These are phyloP conservation scores for Pseudolaguvia tuberculata DNA, from an alignment of 2,113 vertebrate genomes.

Conservation along the genomic window DNA sequence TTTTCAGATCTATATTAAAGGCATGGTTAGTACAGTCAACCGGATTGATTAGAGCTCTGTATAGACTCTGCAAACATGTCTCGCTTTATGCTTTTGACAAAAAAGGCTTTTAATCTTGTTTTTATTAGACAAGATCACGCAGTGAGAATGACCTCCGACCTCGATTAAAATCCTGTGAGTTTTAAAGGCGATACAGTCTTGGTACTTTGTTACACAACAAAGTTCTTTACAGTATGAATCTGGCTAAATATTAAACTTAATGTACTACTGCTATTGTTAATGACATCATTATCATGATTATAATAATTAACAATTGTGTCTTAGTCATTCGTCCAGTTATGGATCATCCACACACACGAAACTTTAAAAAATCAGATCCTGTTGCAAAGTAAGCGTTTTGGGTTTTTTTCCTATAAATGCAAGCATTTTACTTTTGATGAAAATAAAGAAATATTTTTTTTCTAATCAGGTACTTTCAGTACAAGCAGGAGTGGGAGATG, in stretches of 20 bases:
- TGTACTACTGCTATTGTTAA: not conserved
- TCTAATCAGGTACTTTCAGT: conserved; percentile 69
- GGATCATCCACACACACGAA: conserved; percentile 61
- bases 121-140: conserved; percentile 52
- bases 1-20: conserved; percentile 57
- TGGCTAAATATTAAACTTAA: not conserved
- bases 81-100: too few relatives aligned
- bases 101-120: not conserved
- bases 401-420: not conserved
- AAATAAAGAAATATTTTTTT: not conserved
- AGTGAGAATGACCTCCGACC: conserved; percentile 55
- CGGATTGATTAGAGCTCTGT: not conserved
- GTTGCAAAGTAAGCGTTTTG: conserved; percentile 61
- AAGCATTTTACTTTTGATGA: not conserved
- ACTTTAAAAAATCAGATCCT: conserved; percentile 69
- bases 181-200: too few relatives aligned
- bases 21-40: conserved; percentile 54
- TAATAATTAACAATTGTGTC: conserved; percentile 13
- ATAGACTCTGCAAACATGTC: not conserved
- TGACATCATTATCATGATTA: not conserved
- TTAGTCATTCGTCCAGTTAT: conserved; percentile 71
- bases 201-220: too few relatives aligned
- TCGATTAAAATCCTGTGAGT: conserved; percentile 71
- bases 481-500: conserved; percentile 72
- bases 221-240: not conserved